Evolutionary conservation across 2,797 vertebrate species (phyloP), one percentile per base, ranked within the genome.

Genomic region (Takifugu rubripes): DNA sequence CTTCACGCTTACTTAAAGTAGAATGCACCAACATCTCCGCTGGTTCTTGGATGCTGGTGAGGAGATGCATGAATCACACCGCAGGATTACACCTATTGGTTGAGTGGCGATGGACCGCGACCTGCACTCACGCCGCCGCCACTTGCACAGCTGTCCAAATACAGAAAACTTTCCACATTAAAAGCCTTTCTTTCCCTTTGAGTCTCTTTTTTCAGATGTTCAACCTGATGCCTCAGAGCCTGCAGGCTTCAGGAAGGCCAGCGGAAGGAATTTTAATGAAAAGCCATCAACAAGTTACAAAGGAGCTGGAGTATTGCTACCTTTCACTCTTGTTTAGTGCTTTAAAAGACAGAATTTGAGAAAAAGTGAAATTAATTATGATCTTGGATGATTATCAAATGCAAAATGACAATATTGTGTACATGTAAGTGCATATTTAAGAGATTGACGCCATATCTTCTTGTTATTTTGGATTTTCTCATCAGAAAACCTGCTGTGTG

Each of bases 121-220:
- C 61, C 61, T 26, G 48, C 50, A 55, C 79, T 77, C 77, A 62
- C 74, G 57, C 58, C 53, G 71, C 72, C 49, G 54, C 26, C 78
- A 63, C 78, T 81, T 77, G 52, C 75, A 79, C 87, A 88, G 84
- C 84, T 89, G 83, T 87, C 75, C 67, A 87, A 86, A 87, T 81
- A 87, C 81, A 63, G 74, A 61, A 72, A 78, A 76, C 74, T 46
- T 64, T 65, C 77, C 75, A 76, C 63, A 31, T 68, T 45, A 63
- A 74, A 69, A 49, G 43, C 69, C 66, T 79, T 64, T 75, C 44
- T 66, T 51, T 79, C 62, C 64, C 42, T 46, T 43, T 60, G 64
- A 78, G 48, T 75, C 49, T 58, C 24, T 52, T 27, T 54, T 75
- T 54, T 74, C 44, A 80, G 56, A 36, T 48, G 17, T 65, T 66